Evolutionary conservation across 1,140 invertebrate genomes (phyloP).

Genomic region (Dendrolimus kikuchii): DNA sequence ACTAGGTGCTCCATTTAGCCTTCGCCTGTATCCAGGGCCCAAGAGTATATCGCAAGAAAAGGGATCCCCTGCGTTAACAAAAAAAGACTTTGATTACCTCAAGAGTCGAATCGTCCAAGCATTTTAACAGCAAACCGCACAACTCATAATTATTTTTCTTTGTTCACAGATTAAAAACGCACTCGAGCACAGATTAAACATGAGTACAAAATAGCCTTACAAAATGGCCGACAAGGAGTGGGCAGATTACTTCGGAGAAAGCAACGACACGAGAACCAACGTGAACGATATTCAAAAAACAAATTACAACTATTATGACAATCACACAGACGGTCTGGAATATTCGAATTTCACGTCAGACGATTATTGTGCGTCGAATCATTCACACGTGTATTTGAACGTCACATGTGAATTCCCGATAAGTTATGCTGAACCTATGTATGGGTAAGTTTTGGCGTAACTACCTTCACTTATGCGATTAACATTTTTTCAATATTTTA

Average conservation of each 20-base stretch:
- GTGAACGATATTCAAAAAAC: constrained; percentile 18
- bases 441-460: constrained; percentile 68
- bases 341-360: constrained; percentile 53
- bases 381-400: constrained; percentile 71
- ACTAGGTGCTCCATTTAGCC: no score
- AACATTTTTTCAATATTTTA: constrained; percentile 5
- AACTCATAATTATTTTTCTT: constrained; percentile 3
- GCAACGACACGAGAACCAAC: constrained; percentile 13
- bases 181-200: constrained; percentile 7
- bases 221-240: constrained; percentile 34
- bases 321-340: constrained; percentile 27
- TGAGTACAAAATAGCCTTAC: constrained; percentile 13
- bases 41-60: no score
- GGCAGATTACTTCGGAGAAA: constrained; percentile 20
- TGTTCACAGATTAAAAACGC: constrained; percentile 9
- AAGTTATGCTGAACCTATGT: constrained; percentile 78
- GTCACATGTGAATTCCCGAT: constrained; percentile 79
- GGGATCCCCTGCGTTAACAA: no score
- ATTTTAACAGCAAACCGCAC: no score
- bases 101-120: no score
- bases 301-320: constrained; percentile 42
- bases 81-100: no score
- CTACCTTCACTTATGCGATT: no score
- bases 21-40: no score
- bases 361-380: constrained; percentile 53